Base-by-base conservation (phyloP, 2,113 vertebrate species). In the Cochlearius cochlearius region DNA sequence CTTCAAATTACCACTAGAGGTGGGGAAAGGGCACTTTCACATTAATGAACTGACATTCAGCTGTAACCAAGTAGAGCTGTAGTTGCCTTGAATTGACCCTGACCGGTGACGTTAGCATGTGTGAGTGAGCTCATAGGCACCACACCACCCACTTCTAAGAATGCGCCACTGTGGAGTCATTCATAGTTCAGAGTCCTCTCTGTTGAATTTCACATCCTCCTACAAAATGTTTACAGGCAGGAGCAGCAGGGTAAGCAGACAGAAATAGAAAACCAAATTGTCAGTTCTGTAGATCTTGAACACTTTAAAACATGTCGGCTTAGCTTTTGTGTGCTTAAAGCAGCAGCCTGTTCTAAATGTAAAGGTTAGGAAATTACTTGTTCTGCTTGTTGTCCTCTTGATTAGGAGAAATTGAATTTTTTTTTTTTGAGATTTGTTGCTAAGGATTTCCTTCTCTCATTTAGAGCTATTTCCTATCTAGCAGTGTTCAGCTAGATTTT, bases 221-320 rank as follows among this genome's bases (percentile, higher is more conserved):
- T 77, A 94, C 92, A 93, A 67, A 92, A 80, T 72, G 76, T 95
- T 96, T 96, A 88, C 90, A 95, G 96, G 76, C 76, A 86, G 86
- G 58, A 96, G 77, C 84, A 94, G 69, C 69, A 90, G 90, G 96
- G 86, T 95, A 79, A 88, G 82, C 94, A 83, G 96, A 93, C 96
- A 96, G 94, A 96, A 98, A 94, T 97, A 98, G 95, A 96, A 95
- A 97, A 75, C 59, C 85, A 69, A 78, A 93, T 96, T 96, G 94
- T 95, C 96, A 91, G 64, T 87, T 97, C 71, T 84, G 82, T 81
- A 84, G 92, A 71, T 97, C 77, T 92, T 66, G 88, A 88, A 69
- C 25, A 3, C 55, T 96, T 66, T 84, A 71, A 94, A 88, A 92
- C 58, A 21, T 88, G 45, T 71, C 95, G 58, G 95, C 96, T 97